Evolutionary conservation across 2,797 vertebrate genomes (phyloP).

Genomic region (Pipistrellus nathusii): DNA sequence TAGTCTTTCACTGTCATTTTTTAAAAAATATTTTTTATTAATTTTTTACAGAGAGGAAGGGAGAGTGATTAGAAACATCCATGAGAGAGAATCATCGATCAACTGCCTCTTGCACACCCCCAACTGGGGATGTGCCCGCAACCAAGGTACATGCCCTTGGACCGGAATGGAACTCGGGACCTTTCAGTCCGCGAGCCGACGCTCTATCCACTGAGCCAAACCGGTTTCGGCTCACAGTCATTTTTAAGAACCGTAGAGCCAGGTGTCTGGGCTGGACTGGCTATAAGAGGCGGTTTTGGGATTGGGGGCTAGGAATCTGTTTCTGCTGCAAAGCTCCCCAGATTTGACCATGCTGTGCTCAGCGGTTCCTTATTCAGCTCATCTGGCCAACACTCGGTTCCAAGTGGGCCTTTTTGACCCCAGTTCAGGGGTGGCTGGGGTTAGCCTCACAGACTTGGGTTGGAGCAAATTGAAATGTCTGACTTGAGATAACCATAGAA

Average conservation of each 20-base stretch:
- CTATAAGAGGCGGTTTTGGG: background rate
- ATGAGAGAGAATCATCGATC: too few species aligned
- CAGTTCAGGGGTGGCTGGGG: background rate
- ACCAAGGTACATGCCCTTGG: too few species aligned
- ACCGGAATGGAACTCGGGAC: too few species aligned
- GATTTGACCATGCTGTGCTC: background rate
- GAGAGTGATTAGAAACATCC: too few species aligned
- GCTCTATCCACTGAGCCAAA: too few species aligned
- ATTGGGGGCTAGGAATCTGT: background rate
- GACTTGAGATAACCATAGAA: background rate
- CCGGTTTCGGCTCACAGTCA: background rate
- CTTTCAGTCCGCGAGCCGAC: too few species aligned
- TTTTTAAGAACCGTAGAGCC: fast-evolving
- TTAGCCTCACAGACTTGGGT: background rate
- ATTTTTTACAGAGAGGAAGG: too few species aligned
- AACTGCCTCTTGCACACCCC: too few species aligned
- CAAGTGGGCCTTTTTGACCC: background rate
- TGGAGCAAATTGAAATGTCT: background rate
- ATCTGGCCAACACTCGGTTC: background rate
- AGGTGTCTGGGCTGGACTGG: background rate
- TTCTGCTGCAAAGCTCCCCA: background rate
- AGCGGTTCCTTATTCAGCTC: background rate
- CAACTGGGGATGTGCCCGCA: too few species aligned
- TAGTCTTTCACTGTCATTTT: background rate
- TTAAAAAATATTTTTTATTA: too few species aligned